Conservation (phyloP, 2,888 invertebrate genomes). For the Pristionchus exspectatus region DNA sequence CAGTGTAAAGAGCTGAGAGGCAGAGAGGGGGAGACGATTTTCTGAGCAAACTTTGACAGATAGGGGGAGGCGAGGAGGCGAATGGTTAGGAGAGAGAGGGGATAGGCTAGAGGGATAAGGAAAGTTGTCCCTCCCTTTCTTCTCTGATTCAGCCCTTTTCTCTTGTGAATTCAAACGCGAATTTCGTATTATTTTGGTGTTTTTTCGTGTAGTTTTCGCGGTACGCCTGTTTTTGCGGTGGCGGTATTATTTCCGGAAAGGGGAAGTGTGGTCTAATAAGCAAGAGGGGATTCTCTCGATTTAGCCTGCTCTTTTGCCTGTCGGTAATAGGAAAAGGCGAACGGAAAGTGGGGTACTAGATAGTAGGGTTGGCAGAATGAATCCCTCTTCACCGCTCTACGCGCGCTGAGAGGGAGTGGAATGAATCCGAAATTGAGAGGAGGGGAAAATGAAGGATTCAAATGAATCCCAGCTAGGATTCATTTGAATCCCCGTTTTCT, state of each 20-base stretch:
- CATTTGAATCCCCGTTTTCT: too few species aligned
- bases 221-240: background rate
- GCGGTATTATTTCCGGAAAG: background rate
- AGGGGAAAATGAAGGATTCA: too few species aligned
- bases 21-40: slow-evolving; percentile 32
- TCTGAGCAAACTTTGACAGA: slow-evolving; percentile 46
- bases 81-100: background rate
- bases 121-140: background rate
- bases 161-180: background rate
- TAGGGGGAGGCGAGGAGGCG: background rate
- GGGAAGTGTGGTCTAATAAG: slow-evolving; percentile 5
- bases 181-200: background rate
- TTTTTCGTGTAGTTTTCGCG: background rate
- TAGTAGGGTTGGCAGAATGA: too few species aligned
- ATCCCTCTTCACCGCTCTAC: too few species aligned
- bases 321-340: too few species aligned
- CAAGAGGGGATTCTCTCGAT: background rate
- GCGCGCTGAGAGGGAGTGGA: too few species aligned
- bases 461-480: too few species aligned
- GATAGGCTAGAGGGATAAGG: slow-evolving; percentile 12
- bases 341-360: too few species aligned
- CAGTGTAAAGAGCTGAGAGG: slow-evolving; percentile 19
- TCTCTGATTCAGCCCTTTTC: background rate
- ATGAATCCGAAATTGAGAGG: too few species aligned
- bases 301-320: too few species aligned